These are phyloP conservation scores for Morphnarchus princeps DNA, from an alignment of 2,113 vertebrate genomes.

Conservation along the genomic window DNA sequence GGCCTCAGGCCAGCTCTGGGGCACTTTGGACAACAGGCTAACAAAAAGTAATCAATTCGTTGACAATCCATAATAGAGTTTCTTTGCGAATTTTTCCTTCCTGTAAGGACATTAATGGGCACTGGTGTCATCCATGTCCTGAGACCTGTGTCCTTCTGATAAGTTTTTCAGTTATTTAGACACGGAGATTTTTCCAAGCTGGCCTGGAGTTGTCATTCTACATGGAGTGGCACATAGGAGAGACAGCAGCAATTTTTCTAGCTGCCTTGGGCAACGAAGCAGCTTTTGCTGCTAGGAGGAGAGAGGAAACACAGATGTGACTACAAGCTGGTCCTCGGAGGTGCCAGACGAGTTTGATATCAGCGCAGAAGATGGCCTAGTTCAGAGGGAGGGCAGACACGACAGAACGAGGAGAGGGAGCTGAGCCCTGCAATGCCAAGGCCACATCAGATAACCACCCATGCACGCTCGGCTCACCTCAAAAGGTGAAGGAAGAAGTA, in stretches of 20 bases:
- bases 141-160: neutral
- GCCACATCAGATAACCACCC: neutral
- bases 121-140: neutral
- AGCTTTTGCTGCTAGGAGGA: neutral
- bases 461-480: neutral
- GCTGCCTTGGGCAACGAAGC: neutral
- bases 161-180: neutral
- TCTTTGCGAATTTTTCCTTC: neutral
- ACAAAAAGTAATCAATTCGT: neutral
- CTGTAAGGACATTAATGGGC: neutral
- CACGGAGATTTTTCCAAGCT: fast-evolving
- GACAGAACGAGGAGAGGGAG: neutral
- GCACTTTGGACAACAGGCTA: neutral
- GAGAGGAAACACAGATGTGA: neutral
- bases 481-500: neutral
- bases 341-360: neutral
- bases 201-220: neutral
- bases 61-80: fast-evolving
- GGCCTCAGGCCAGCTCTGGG: no score
- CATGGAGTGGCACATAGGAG: fast-evolving
- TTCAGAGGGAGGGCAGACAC: neutral
- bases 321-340: neutral
- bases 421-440: neutral
- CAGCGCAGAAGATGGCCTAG: neutral
- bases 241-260: neutral